Percentiles rank a stretch among this genome's conserved stretches.
These are phyloP conservation scores for Chloromyia formosa DNA, from an alignment of 2,888 invertebrate genomes.

Conservation along the genomic window DNA sequence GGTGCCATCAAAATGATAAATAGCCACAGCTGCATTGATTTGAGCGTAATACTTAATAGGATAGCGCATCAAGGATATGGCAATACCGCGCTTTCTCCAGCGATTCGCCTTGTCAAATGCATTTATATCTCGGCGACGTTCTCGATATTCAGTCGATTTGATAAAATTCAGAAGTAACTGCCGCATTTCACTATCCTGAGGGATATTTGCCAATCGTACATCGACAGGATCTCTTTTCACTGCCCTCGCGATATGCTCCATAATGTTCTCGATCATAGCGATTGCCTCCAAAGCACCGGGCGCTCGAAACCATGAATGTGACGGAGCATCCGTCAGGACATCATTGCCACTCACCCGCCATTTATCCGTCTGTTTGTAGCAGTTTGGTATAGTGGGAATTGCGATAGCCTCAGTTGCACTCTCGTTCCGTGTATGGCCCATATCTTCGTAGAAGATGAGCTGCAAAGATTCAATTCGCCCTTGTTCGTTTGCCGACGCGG, in stretches of 20 bases:
- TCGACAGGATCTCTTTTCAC: slow-evolving; percentile 67
- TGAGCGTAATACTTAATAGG: slow-evolving; percentile 62
- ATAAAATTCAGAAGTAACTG: slow-evolving; percentile 65
- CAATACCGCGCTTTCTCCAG: slow-evolving; percentile 78
- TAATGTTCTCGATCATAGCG: slow-evolving; percentile 68
- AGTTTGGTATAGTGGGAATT: slow-evolving; percentile 63
- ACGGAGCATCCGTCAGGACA: slow-evolving; percentile 70
- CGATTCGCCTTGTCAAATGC: slow-evolving; percentile 72
- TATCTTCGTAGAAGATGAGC: slow-evolving; percentile 56
- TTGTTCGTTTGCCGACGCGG: slow-evolving; percentile 68
- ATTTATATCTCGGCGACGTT: slow-evolving; percentile 66
- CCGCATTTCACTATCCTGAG: slow-evolving; percentile 53
- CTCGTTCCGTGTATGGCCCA: slow-evolving; percentile 67
- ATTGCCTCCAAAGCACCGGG: slow-evolving; percentile 68
- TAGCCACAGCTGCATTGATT: slow-evolving; percentile 67
- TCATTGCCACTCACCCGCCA: slow-evolving; percentile 74
- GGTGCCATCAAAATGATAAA: slow-evolving; percentile 76
- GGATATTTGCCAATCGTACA: slow-evolving; percentile 66
- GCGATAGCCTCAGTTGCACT: slow-evolving; percentile 59
- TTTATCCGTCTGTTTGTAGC: slow-evolving; percentile 70
- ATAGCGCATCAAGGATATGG: slow-evolving; percentile 73
- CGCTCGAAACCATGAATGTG: slow-evolving; percentile 73
- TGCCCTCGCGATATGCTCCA: slow-evolving; percentile 69
- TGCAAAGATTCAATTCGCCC: slow-evolving; percentile 68
- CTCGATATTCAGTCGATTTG: slow-evolving; percentile 65